Base-by-base conservation (phyloP, 2,797 vertebrate genomes). In the Syndactyla subalaris region DNA sequence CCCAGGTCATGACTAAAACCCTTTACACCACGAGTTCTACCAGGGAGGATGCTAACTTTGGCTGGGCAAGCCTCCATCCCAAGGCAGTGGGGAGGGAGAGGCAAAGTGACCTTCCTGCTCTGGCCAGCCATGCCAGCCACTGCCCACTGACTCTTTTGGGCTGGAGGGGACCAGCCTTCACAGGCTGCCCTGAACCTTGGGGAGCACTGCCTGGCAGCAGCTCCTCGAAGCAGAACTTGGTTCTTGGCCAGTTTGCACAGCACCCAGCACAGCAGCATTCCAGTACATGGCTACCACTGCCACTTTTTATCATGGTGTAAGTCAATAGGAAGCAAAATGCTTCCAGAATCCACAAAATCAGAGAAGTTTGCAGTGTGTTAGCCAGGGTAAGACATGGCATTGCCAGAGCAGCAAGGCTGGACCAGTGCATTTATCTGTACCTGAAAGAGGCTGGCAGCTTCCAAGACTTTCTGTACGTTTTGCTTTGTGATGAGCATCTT, bases 401-500 rank as follows among this genome's bases (percentile, higher is more conserved):
- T 81, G 39, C 43, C 43, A 62, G 70, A 54, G 51, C 21, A 59
- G 21, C 14, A 51, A 45, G 38, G 27, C 2, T 41, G 49, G 39
- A 51, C 57, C 58, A 32, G n/a, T 61, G 32, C 38, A 54, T 63
- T 43, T 83, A 14, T 88, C 34, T 48, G 38, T 95, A 99, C 99
- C 99, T 99, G 99, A 95, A 99, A 99, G 66, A 99, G 99, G 94
- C 99, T 99, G 95, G 99, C 99, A 0, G 99, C 99, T 96, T 99
- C 99, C 30, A 99, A 97, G 71, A 99, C 98, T 85, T 98, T 98
- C 97, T 99, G 99, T n/a, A 99, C 99, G 0, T 99, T 99, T 59
- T 98, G 97, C 94, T 98, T 99, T 82, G 99, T 99, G 95, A 99
- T 98, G 65, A 98, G 97, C 38, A 98, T 98, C 96, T 98, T 98